phyloP scores from a whole-genome alignment of 2,113 vertebrate species.

The Ranitomeya variabilis region DNA sequence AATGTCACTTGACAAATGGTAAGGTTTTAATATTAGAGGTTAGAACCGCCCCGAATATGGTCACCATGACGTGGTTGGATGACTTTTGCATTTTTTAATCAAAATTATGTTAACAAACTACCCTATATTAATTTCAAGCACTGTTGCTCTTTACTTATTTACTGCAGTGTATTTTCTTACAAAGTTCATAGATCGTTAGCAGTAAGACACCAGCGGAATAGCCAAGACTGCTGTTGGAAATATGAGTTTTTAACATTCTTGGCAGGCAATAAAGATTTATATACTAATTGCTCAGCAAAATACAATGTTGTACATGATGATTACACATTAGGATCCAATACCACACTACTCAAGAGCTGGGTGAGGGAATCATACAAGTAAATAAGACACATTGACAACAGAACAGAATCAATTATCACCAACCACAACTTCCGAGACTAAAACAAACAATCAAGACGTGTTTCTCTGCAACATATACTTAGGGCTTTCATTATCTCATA shows the following conservation, averaged over 20 bases:
- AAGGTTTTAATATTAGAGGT: no score
- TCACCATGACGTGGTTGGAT: no score
- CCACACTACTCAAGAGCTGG: neutral
- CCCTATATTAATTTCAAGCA: no score
- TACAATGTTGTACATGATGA: conserved; percentile 19
- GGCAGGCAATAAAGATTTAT: neutral
- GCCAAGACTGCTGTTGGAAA: neutral
- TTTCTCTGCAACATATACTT: neutral
- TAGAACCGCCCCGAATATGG: no score
- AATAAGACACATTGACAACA: conserved; percentile 21
- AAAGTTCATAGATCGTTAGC: neutral
- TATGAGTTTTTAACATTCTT: neutral
- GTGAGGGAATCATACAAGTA: neutral
- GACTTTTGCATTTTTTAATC: no score
- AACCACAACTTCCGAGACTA: conserved; percentile 51
- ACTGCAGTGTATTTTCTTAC: no score
- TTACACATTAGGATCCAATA: conserved; percentile 25
- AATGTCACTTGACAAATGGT: no score
- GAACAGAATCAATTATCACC: conserved; percentile 17
- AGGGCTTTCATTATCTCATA: neutral
- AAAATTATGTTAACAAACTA: no score
- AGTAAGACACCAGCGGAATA: neutral
- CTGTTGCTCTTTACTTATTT: no score
- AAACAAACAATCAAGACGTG: conserved; percentile 3
- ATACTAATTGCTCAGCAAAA: conserved; percentile 28